Evolutionary conservation across 2,113 vertebrate genomes (phyloP), one percentile per base, ranked within the genome.

Genomic region (Neoarius graeffei): DNA sequence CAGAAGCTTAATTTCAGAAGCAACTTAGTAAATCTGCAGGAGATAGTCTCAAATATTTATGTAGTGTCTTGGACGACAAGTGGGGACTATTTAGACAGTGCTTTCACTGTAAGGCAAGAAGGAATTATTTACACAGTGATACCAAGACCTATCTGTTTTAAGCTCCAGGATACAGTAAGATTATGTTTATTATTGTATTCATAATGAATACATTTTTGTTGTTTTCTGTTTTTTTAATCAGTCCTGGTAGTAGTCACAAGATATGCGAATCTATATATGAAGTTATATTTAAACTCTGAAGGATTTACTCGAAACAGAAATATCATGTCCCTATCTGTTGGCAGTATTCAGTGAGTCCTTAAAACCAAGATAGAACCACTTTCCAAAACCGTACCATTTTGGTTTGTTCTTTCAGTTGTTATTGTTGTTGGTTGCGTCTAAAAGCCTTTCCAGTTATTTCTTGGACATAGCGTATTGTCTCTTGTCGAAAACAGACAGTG

Each of bases 1-100:
- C 85, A 90, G 81, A 84, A 88, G 87, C 74, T 84, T 86, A 60
- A 90, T 85, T 90, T 88, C 87, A 87, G 35, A 48, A 88, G 66
- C 82, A 85, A 88, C 76, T 84, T 81, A 59, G n/a, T 30, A 85
- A 90, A 86, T 73, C 89, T 88, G 87, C 84, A 87, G 66, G 87
- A 88, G 73, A 90, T n/a, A 59, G 54, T 81, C 85, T 81, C 52
- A 84, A 85, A 85, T 85, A 50, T 83, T 83, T 87, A 60, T 84
- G 50, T 86, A 83, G 79, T 56, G 73, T 88, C 84, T 80, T 88
- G 64, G 85, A 84, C 25, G 66, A 82, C 64, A 82, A 79, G 82
- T 4, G 30, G 74, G 69, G 56, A 88, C 77, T 85, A 60, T 77
- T 57, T 73, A 57, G 50, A 90, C 83, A 88, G 85, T 69, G 60